These are phyloP conservation scores for Sapajus apella DNA, from an alignment of 2,113 vertebrate genomes.

Conservation along the genomic window DNA sequence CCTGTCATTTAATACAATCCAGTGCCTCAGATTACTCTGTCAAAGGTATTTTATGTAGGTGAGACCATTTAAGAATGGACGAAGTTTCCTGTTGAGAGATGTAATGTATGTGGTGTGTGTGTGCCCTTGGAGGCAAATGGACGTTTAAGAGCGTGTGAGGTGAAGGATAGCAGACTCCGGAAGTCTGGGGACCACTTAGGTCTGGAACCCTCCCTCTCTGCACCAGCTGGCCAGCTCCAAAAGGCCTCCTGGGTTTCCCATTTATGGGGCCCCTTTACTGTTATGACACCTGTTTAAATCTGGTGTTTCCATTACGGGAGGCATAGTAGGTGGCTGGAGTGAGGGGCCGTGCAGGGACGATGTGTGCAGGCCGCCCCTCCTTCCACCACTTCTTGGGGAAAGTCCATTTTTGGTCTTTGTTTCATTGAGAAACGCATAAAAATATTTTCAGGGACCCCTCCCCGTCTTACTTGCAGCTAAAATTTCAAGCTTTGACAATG, in stretches of 20 bases:
- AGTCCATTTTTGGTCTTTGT: conserved; percentile 57
- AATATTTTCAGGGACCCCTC: neutral
- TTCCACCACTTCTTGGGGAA: neutral
- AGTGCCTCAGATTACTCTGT: neutral
- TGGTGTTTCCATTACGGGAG: conserved; percentile 40
- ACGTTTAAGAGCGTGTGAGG: conserved; percentile 57
- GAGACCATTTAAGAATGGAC: conserved; percentile 42
- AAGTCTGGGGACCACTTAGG: conserved; percentile 44
- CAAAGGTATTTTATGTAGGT: conserved; percentile 50
- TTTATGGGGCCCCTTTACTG: neutral
- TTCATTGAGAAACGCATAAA: conserved; percentile 28
- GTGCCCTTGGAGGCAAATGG: neutral
- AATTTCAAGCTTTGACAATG: neutral
- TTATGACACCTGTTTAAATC: conserved; percentile 61
- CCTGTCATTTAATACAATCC: neutral
- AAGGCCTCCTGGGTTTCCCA: conserved; percentile 14
- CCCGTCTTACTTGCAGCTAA: neutral
- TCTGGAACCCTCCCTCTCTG: neutral
- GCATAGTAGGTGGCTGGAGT: neutral
- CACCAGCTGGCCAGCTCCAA: conserved; percentile 24
- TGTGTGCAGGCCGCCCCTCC: neutral
- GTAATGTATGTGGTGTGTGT: conserved; percentile 46
- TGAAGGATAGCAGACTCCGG: neutral
- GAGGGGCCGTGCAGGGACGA: neutral
- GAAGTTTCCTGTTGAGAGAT: conserved; percentile 57